Percentiles rank a stretch among this genome's conserved stretches.
Conservation (phyloP, 2,113 vertebrate species). For the Daubentonia madagascariensis region DNA sequence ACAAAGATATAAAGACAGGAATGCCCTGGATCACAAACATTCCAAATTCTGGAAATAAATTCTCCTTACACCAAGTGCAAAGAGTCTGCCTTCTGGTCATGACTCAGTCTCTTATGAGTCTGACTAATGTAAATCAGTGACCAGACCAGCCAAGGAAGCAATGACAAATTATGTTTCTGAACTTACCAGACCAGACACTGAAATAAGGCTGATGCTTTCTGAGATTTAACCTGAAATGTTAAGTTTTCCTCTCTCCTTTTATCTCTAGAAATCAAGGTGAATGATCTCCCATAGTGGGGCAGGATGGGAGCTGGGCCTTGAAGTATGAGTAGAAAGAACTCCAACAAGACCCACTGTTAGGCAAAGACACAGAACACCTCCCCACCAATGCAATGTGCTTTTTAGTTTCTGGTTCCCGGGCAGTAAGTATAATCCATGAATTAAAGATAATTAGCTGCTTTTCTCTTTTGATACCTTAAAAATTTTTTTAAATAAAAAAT, state of each 20-base stretch:
- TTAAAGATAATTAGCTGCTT: conserved; percentile 62
- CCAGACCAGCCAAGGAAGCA: background rate
- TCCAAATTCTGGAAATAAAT: background rate
- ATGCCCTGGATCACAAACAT: background rate
- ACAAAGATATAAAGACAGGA: background rate
- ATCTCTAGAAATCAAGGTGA: background rate
- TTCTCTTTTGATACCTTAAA: too few relatives aligned
- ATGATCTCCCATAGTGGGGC: background rate
- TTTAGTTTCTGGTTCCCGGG: conserved; percentile 48
- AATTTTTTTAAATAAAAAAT: too few relatives aligned
- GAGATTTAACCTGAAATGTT: background rate
- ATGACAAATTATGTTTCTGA: background rate
- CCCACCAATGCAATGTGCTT: background rate
- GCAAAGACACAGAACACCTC: background rate
- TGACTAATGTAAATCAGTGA: background rate
- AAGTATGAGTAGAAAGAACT: background rate
- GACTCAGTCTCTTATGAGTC: background rate
- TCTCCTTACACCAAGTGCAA: background rate
- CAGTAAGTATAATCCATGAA: conserved; percentile 53
- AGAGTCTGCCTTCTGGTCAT: background rate
- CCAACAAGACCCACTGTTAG: background rate
- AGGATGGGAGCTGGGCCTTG: too few relatives aligned
- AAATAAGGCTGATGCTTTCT: background rate
- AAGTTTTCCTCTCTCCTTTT: background rate
- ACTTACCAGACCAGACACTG: background rate